Percentiles rank a stretch among this genome's conserved stretches.
Evolutionary conservation across 2,888 invertebrate species (phyloP).

Genomic region (Parnassius glacialis): DNA sequence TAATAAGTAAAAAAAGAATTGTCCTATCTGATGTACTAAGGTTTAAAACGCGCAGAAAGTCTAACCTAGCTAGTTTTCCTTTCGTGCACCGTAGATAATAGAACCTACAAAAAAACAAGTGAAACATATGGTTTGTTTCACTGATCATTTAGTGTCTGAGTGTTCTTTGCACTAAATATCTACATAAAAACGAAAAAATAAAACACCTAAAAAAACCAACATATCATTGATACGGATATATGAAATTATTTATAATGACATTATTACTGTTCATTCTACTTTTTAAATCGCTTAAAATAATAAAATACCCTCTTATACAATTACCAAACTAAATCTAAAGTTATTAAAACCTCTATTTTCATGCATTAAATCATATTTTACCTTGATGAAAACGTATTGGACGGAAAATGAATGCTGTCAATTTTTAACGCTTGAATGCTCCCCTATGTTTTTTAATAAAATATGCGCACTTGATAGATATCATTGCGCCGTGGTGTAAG

Average conservation of each 20-base stretch:
- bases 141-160: neutral
- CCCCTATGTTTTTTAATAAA: slow-evolving; percentile 74
- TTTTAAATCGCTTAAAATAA: slow-evolving; percentile 51
- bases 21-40: too few species aligned
- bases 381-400: slow-evolving; percentile 14
- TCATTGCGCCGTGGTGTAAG: slow-evolving; percentile 54
- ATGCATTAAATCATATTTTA: slow-evolving; percentile 24
- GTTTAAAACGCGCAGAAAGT: too few species aligned
- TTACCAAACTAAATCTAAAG: slow-evolving; percentile 22
- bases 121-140: too few species aligned
- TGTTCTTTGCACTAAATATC: neutral
- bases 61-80: too few species aligned
- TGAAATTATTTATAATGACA: slow-evolving; percentile 39
- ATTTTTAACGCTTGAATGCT: slow-evolving; percentile 37
- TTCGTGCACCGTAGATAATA: too few species aligned
- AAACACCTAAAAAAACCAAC: slow-evolving; percentile 30
- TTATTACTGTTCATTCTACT: slow-evolving; percentile 39
- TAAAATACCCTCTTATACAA: slow-evolving; percentile 33
- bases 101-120: too few species aligned
- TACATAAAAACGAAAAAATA: neutral
- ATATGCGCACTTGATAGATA: slow-evolving; percentile 68
- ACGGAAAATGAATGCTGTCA: slow-evolving; percentile 29
- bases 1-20: too few species aligned
- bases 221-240: slow-evolving; percentile 33
- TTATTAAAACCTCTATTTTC: slow-evolving; percentile 7